Evolutionary conservation across 2,888 invertebrate genomes (phyloP).

Genomic region (Nomada fucata): DNA sequence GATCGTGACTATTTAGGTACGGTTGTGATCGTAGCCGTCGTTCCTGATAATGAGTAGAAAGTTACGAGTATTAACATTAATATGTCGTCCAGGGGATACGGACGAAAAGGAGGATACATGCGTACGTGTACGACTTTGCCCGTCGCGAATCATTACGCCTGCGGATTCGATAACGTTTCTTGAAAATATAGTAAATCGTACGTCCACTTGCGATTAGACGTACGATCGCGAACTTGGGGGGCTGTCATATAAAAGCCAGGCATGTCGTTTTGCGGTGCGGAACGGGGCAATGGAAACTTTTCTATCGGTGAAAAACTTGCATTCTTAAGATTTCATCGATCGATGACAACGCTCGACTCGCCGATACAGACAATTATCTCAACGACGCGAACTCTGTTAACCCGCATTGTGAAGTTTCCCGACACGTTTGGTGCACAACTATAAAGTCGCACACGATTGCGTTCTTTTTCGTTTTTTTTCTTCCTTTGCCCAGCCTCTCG

Average conservation of each 20-base stretch:
- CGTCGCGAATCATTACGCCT: constrained; percentile 19
- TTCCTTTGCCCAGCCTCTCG: neutral
- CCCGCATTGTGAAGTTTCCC: constrained; percentile 15
- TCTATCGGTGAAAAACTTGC: neutral
- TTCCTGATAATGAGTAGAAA: constrained; percentile 60
- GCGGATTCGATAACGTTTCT: constrained; percentile 32
- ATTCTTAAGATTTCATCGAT: constrained; percentile 15
- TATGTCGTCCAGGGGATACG: constrained; percentile 2
- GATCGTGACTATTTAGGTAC: constrained; percentile 20
- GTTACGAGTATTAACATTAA: constrained; percentile 48
- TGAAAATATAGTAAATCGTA: constrained; percentile 35
- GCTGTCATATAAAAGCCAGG: constrained; percentile 6
- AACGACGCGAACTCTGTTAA: constrained; percentile 21
- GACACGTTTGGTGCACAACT: constrained; percentile 26
- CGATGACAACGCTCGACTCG: constrained; percentile 12
- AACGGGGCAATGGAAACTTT: neutral
- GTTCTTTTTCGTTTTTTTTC: constrained; percentile 9
- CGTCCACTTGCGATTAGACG: neutral
- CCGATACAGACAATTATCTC: constrained; percentile 32
- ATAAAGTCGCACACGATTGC: constrained; percentile 25
- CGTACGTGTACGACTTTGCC: constrained; percentile 35
- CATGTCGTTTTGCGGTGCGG: neutral
- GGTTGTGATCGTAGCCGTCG: constrained; percentile 19
- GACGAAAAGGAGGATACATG: constrained; percentile 7
- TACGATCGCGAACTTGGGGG: constrained; percentile 35